Conservation (phyloP, 1,140 invertebrate species). For the Aethina tumida region DNA sequence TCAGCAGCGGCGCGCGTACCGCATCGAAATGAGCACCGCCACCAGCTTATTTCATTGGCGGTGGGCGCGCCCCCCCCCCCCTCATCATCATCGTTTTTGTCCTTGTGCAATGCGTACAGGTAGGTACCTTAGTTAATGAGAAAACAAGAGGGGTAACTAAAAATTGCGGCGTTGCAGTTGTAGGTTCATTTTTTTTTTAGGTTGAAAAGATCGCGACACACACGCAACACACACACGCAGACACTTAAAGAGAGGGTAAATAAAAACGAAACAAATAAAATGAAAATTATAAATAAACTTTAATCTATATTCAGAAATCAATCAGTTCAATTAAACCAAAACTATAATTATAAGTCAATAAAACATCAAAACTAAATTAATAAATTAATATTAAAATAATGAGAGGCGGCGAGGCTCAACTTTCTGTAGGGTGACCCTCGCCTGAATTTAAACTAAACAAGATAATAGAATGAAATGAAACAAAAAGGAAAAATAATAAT, state of each 20-base stretch:
- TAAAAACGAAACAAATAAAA: constrained; percentile 19
- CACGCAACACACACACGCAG: constrained; percentile 26
- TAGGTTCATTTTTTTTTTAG: constrained; percentile 11
- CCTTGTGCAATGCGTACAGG: constrained; percentile 26
- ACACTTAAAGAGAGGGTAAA: constrained; percentile 25
- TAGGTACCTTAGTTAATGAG: no score
- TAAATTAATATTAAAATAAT: constrained; percentile 21
- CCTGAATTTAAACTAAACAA: no score
- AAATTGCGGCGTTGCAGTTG: no score
- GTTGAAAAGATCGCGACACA: no score
- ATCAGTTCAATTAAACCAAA: constrained; percentile 19
- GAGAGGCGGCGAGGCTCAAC: no score
- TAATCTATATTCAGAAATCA: constrained; percentile 21
- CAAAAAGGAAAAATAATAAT: constrained; percentile 18
- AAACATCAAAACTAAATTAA: constrained; percentile 24
- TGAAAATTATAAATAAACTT: constrained; percentile 26
- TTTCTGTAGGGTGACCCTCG: no score
- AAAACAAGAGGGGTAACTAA: no score
- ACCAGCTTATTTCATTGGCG: no score
- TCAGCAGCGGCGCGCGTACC: no score
- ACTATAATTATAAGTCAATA: constrained; percentile 19
- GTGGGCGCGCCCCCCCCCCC: constrained; percentile 7
- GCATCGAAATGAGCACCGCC: no score
- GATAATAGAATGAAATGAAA: constrained; percentile 12
- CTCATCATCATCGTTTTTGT: constrained; percentile 1